Conservation (phyloP, 1,140 invertebrate species). For the Dendroctonus valens region DNA sequence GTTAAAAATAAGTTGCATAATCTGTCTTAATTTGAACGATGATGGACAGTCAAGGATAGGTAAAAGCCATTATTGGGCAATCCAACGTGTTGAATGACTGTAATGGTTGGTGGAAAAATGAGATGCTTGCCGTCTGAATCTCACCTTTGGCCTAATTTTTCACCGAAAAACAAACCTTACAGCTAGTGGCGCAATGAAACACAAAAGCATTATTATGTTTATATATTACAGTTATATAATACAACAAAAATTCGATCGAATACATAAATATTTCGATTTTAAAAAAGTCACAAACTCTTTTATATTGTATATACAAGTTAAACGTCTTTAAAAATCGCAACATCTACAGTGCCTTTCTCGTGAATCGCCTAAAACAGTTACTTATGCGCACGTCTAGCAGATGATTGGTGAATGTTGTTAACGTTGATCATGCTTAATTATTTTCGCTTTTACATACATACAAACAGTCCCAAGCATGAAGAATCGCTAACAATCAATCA, state of each 20-base stretch:
- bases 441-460: no score
- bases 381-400: slow-evolving; percentile 1
- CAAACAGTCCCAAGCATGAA: slow-evolving; percentile 8
- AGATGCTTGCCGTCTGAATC: background rate
- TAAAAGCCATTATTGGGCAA: slow-evolving; percentile 1
- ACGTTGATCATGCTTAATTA: no score
- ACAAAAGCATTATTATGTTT: slow-evolving; percentile 31
- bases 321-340: slow-evolving; percentile 37
- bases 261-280: slow-evolving; percentile 37
- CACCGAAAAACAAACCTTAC: slow-evolving; percentile 10
- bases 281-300: slow-evolving; percentile 32
- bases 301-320: slow-evolving; percentile 35
- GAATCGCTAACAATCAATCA: background rate
- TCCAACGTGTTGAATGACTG: slow-evolving; percentile 7
- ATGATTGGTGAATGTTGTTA: no score
- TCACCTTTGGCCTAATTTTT: background rate
- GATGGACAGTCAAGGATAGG: slow-evolving; percentile 7
- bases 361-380: slow-evolving; percentile 30
- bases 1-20: slow-evolving; percentile 5
- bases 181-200: slow-evolving; percentile 28
- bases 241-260: slow-evolving; percentile 36
- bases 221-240: slow-evolving; percentile 41
- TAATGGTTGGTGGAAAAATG: background rate
- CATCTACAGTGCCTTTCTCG: slow-evolving; percentile 20
- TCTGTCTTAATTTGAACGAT: slow-evolving; percentile 11